Conservation (phyloP, 2,113 vertebrate species). For the Dromaius novaehollandiae region DNA sequence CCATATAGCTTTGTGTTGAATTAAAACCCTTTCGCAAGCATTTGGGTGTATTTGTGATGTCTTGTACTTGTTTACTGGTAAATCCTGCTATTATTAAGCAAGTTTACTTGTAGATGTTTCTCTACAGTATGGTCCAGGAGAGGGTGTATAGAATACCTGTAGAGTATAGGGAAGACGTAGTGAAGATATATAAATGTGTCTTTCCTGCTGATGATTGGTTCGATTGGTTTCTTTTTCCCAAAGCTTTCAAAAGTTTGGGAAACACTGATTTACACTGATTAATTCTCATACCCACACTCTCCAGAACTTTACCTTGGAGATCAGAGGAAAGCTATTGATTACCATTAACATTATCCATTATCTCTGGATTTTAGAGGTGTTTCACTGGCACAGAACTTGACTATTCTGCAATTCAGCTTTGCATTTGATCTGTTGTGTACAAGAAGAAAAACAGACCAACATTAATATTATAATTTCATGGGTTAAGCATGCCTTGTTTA, state of each 20-base stretch:
- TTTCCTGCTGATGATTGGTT: background rate
- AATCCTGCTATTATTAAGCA: background rate
- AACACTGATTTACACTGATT: background rate
- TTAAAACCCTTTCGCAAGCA: background rate
- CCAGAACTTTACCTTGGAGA: background rate
- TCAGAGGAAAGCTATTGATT: background rate
- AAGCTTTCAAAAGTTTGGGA: background rate
- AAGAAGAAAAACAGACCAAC: background rate
- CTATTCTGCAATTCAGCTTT: background rate
- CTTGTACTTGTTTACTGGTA: background rate
- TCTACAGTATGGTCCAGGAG: background rate
- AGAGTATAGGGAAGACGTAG: background rate
- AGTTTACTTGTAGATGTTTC: background rate
- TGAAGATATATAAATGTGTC: background rate
- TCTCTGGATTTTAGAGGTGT: background rate
- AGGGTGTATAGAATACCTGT: background rate
- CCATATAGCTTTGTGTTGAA: background rate
- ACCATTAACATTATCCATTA: background rate
- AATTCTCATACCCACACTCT: background rate
- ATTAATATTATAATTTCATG: background rate
- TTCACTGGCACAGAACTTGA: background rate
- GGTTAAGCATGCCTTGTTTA: background rate
- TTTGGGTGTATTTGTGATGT: background rate
- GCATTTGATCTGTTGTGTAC: background rate
- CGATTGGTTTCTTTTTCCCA: background rate